Evolutionary conservation across 1,140 invertebrate genomes (phyloP).

Genomic region (Solen grandis): DNA sequence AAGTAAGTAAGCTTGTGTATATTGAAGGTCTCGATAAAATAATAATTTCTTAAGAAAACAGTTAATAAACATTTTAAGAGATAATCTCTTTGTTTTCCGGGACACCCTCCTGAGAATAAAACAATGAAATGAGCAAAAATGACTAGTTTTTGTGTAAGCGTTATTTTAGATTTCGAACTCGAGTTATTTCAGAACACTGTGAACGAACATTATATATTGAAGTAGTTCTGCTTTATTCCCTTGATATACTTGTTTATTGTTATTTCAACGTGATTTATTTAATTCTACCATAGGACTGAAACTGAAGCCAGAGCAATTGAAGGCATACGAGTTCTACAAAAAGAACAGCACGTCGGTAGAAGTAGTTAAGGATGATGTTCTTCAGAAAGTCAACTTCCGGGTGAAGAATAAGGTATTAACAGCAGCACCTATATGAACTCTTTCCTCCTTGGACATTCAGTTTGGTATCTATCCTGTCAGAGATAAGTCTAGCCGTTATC

Average conservation of each 20-base stretch:
- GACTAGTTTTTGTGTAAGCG: too few species aligned
- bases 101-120: too few species aligned
- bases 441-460: not conserved
- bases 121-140: too few species aligned
- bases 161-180: not conserved
- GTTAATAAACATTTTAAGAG: not conserved
- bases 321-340: constrained; percentile 79
- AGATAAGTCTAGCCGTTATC: too few species aligned
- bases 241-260: not conserved
- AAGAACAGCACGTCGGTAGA: constrained; percentile 80
- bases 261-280: not conserved
- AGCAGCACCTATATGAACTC: not conserved
- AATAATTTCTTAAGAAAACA: not conserved
- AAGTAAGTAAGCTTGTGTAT: constrained; percentile 69
- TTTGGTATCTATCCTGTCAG: too few species aligned
- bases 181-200: not conserved
- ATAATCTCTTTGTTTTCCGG: too few species aligned
- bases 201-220: not conserved
- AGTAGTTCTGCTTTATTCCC: not conserved
- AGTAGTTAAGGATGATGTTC: constrained; percentile 79
- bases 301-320: constrained; percentile 72
- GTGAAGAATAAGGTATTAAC: constrained; percentile 80
- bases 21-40: not conserved
- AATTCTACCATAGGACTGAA: constrained; percentile 66
- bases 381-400: constrained; percentile 80